These are phyloP conservation scores for Bombyx mori DNA, from an alignment of 1,140 invertebrate genomes.

Conservation along the genomic window ASM3026992v2 NC_085112.1:286001-286500, in stretches of 20 bases:
- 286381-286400: too few relatives aligned
- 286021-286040: slow-evolving; percentile 2
- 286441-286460: too few relatives aligned
- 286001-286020: slow-evolving; percentile 13
- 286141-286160: background rate
- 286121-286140: slow-evolving; percentile 7
- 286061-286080: slow-evolving; percentile 32
- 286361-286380: too few relatives aligned
- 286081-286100: slow-evolving; percentile 21
- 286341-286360: too few relatives aligned
- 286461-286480: too few relatives aligned
- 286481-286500: too few relatives aligned
- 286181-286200: background rate
- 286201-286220: background rate
- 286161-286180: background rate
- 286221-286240: background rate
- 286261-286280: background rate
- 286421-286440: too few relatives aligned
- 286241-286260: background rate
- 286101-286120: slow-evolving; percentile 6
- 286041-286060: slow-evolving; percentile 25
- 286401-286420: too few relatives aligned
- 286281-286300: too few relatives aligned
- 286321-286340: too few relatives aligned
- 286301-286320: too few relatives aligned